Conservation (phyloP, 2,113 vertebrate species). For the Myiopsitta monachus region DNA sequence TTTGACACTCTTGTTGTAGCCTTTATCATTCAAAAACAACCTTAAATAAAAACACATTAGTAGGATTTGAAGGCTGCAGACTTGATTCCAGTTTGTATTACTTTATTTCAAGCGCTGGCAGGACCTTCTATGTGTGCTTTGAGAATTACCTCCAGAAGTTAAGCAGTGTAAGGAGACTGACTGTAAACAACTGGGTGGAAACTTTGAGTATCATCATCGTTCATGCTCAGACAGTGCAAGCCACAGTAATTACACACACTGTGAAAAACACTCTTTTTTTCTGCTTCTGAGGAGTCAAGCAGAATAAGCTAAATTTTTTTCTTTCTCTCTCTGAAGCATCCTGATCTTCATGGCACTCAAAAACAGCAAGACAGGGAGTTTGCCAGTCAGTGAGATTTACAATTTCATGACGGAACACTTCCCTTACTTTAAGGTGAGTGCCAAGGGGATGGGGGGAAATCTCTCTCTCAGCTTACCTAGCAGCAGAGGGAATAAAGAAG, state of each 20-base stretch:
- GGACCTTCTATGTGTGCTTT: not conserved
- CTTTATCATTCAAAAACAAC: not conserved
- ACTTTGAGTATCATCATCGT: not conserved
- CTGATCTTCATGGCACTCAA: constrained; percentile 98
- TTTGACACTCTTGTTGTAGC: not conserved
- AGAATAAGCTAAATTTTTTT: not conserved
- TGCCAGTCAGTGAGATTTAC: constrained; percentile 99
- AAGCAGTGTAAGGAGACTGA: not conserved
- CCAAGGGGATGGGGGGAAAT: not conserved
- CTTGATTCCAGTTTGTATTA: not conserved
- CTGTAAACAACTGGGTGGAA: not conserved
- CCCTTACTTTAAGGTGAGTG: constrained; percentile 96
- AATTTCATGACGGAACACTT: constrained; percentile 99
- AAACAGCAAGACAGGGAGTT: constrained; percentile 94
- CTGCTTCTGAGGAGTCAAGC: not conserved
- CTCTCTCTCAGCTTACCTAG: not conserved
- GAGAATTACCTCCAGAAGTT: not conserved
- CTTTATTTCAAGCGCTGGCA: not conserved
- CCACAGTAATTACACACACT: not conserved
- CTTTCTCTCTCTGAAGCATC: constrained; percentile 80
- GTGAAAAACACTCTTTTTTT: not conserved
- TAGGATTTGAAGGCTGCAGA: not conserved
- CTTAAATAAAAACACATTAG: not conserved
- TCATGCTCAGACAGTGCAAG: not conserved
- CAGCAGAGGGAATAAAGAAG: not conserved